Conservation (phyloP, 2,797 vertebrate genomes). For the Neosilurus mollespiculum region DNA sequence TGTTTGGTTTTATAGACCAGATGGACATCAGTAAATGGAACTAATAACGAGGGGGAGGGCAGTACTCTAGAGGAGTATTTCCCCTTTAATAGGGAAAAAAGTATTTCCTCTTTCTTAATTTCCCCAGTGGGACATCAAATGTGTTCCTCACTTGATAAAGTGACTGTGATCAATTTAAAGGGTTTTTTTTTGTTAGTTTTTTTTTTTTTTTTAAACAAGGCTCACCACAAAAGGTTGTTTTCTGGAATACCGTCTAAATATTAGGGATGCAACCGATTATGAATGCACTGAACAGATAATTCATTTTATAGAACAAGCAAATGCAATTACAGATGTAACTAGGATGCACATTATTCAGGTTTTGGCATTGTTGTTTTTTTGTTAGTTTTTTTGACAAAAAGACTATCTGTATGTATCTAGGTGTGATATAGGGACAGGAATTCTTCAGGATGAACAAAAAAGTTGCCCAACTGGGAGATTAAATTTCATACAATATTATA, state of each 20-base stretch:
- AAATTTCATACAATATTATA: neutral
- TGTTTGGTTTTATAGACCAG: constrained; percentile 66
- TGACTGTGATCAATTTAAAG: constrained; percentile 36
- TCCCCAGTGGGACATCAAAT: constrained; percentile 61
- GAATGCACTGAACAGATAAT: neutral
- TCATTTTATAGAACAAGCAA: neutral
- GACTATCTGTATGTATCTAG: neutral
- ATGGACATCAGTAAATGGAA: constrained; percentile 64
- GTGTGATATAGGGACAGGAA: neutral
- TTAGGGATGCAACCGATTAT: neutral
- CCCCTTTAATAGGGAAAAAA: constrained; percentile 26
- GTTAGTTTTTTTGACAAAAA: no score
- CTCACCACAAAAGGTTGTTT: constrained; percentile 2
- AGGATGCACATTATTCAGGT: neutral
- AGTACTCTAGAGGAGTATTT: constrained; percentile 60
- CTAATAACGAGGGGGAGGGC: constrained; percentile 53
- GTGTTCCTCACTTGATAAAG: constrained; percentile 43
- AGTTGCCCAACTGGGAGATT: neutral
- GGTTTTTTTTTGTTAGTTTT: no score
- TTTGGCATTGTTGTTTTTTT: neutral
- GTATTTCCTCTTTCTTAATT: constrained; percentile 48
- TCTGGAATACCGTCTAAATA: neutral
- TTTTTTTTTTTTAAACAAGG: constrained; percentile 7
- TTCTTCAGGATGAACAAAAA: neutral
- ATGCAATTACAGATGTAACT: neutral